Conservation (phyloP, 1,140 invertebrate species). For the Aphidius gifuensis region DNA sequence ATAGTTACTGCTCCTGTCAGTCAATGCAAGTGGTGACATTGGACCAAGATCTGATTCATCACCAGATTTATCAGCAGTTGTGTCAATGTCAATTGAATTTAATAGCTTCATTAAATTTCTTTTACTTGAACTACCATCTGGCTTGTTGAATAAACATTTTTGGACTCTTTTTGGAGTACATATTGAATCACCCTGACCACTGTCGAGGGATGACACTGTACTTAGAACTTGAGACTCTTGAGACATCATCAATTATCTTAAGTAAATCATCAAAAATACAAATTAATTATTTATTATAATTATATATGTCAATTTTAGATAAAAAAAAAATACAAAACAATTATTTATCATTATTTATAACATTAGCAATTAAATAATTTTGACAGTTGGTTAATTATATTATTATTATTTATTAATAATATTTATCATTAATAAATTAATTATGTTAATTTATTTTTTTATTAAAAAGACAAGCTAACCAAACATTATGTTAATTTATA, state of each 20-base stretch:
- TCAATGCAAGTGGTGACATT: conserved; percentile 42
- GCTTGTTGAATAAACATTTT: conserved; percentile 32
- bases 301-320: neutral
- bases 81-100: conserved; percentile 10
- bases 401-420: too few species aligned
- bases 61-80: conserved; percentile 26
- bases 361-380: too few species aligned
- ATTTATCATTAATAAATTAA: too few species aligned
- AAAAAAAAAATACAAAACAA: too few species aligned
- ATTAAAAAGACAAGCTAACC: too few species aligned
- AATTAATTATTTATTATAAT: conserved; percentile 12
- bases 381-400: too few species aligned
- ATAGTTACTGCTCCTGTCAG: conserved; percentile 30
- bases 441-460: too few species aligned
- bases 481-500: too few species aligned
- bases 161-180: conserved; percentile 35
- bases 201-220: conserved; percentile 23
- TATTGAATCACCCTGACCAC: conserved; percentile 20
- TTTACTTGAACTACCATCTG: conserved; percentile 33
- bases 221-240: neutral
- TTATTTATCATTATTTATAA: too few species aligned
- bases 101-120: conserved; percentile 33
- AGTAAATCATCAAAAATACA: conserved; percentile 36
- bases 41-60: conserved; percentile 45
- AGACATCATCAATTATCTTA: neutral